Evolutionary conservation across 1,140 invertebrate species (phyloP), one percentile per base, ranked within the genome.

Genomic region (Drosophila tropicalis): DNA sequence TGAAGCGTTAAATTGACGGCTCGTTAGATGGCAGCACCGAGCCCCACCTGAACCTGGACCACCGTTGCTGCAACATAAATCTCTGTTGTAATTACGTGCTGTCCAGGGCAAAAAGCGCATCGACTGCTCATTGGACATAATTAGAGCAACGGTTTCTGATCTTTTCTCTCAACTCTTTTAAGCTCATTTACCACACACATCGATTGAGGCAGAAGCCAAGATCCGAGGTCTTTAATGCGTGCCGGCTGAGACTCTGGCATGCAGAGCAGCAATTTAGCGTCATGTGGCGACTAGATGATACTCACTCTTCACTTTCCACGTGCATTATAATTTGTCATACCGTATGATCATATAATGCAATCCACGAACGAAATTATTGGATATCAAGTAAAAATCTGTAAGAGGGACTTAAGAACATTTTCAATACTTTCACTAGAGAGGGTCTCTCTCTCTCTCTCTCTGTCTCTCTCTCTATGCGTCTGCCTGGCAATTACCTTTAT

Each of bases 1-100:
- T 87, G 84, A 87, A 89, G 83, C 83, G 83, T 87, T 89, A 89
- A 87, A 87, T 89, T 89, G 86, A 89, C 84, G 89, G 83, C 83
- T 87, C 81, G 83, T 87, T 87, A 87, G 83, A 79, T 72, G 73
- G 71, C 83, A 79, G 80, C 80, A 78, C 10, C 3, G 70, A 47
- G 44, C 17, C 36, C 12, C 36, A 39, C 36, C 36, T 39, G 36
- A 39, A 39, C 36, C 12, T 39, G 36, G 36, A 39, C 36, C 36
- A 39, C 44, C 19, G 10, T 51, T 51, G 44, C 44, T 29, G 40
- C 67, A 71, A 66, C 67, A 75, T 74, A 72, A 63, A 80, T 89
- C 82, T 83, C 64, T 64, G 76, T 67, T 67, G 83, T 81, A 87
- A 86, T 86, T 86, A 86, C 79, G 71, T 67, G 68, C 64, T 60